Percentiles rank a stretch among this genome's conserved stretches.
These are phyloP conservation scores for Caenorhabditis tropicalis DNA, from an alignment of 1,140 invertebrate species.

Conservation along the genomic window DNA sequence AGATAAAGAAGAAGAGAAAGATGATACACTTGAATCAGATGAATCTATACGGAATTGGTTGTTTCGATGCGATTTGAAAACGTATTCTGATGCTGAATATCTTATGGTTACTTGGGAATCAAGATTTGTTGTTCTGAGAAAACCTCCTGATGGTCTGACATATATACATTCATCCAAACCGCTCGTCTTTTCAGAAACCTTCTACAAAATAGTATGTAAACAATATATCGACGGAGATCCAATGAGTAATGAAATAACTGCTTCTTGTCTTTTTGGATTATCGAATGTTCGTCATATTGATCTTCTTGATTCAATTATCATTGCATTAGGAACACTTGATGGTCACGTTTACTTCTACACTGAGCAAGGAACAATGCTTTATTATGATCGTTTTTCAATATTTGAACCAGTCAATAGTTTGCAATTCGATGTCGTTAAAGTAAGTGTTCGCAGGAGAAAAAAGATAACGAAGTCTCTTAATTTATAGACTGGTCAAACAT, in stretches of 20 bases:
- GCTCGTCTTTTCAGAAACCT: neutral
- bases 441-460: neutral
- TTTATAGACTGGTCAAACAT: slow-evolving; percentile 38
- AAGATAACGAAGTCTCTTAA: neutral
- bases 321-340: slow-evolving; percentile 27
- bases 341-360: slow-evolving; percentile 45
- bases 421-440: slow-evolving; percentile 8
- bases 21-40: neutral
- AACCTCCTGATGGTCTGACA: neutral
- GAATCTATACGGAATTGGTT: slow-evolving; percentile 17
- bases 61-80: slow-evolving; percentile 32
- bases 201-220: slow-evolving; percentile 33
- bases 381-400: slow-evolving; percentile 27
- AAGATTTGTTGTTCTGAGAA: slow-evolving; percentile 1
- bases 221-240: slow-evolving; percentile 31
- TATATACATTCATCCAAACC: neutral
- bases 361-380: slow-evolving; percentile 48
- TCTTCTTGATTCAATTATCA: slow-evolving; percentile 32
- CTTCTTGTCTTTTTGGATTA: slow-evolving; percentile 21
- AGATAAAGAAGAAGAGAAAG: neutral
- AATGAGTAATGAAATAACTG: slow-evolving; percentile 25
- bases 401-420: slow-evolving; percentile 2
- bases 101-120: slow-evolving; percentile 32
- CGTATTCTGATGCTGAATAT: neutral
- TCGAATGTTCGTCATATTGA: slow-evolving; percentile 29